Base-by-base conservation (phyloP, 2,888 invertebrate genomes). In the Morpho deidamia region DNA sequence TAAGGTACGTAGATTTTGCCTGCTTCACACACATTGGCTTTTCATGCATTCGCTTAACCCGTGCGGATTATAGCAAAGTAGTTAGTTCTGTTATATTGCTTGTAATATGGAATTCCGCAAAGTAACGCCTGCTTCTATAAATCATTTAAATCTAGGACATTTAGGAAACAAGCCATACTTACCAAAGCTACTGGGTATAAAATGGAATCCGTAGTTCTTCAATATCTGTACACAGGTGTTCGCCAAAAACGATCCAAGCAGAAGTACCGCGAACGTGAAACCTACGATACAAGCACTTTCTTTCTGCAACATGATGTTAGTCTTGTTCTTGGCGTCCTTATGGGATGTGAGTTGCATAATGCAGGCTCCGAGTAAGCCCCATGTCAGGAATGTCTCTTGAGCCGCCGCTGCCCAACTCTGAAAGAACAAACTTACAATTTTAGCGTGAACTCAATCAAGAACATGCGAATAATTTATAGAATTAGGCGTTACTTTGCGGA, bases 331-430 rank as follows among this genome's bases (percentile, higher is more conserved):
- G 60, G 92, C 90, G 67, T 92, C 92, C 70, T 94, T 94, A 76
- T 95, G 95, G 55, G 95, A 94, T 11, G 94, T 93, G 56, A 95
- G 91, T 78, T 96, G 95, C 94, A 95, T 95, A 53, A 94, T 90
- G 55, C 95, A 94, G 0, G 95, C 94, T 8, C 95, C 95, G 23
- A 97, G 86, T 8, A 97, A 79, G 1, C 96, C 96, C 97, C 97
- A 96, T 0, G 96, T 96, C 49, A 97, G 90, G 74, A 97, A 97
- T 0, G 94, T 94, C 81, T 97, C 97, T 73, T 96, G 94, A 11
- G 95, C 94, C 0, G 97, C 97, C 0, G 97, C 95, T 32, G 95
- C 91, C 97, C 97, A 97, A 64, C 96, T 94, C 93, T 95, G 83
- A 1, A 61, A 35, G 8, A 42, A 11, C 12, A 38, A 23, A n/a